These are phyloP conservation scores for Heliconius ismenius DNA, from an alignment of 2,888 invertebrate genomes.

Conservation along the genomic window DNA sequence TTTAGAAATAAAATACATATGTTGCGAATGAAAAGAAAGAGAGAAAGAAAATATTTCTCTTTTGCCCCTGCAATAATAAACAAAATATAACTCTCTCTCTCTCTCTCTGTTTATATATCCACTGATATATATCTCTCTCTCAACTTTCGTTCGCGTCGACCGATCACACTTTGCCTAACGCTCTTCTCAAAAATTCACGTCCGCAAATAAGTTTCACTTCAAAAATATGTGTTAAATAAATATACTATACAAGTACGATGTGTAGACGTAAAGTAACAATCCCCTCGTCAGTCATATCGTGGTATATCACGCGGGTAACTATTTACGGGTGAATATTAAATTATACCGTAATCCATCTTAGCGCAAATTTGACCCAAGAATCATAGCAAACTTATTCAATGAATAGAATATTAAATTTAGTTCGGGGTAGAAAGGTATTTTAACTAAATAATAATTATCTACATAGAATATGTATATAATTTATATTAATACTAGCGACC, in stretches of 20 bases:
- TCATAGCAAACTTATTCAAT: conserved; percentile 6
- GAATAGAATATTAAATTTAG: conserved; percentile 16
- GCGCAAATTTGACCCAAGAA: conserved; percentile 16
- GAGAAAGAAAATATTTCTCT: no score
- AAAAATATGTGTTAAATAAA: not conserved
- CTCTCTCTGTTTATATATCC: no score
- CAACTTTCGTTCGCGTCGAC: no score
- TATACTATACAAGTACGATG: not conserved
- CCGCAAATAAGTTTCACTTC: not conserved
- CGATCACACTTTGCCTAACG: no score
- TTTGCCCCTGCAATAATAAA: no score
- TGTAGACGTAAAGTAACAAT: conserved; percentile 1
- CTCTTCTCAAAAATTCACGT: not conserved
- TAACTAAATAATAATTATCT: not conserved
- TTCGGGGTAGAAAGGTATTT: not conserved
- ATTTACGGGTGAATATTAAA: conserved; percentile 20
- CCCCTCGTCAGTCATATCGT: conserved; percentile 12
- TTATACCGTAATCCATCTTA: conserved; percentile 19
- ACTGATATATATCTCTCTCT: no score
- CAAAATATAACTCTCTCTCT: no score
- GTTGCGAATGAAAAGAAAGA: no score
- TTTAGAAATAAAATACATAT: no score
- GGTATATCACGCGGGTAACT: conserved; percentile 12
- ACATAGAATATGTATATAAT: not conserved
- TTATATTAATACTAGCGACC: not conserved